A percentile compares a stretch with the other conserved stretches of the same genome.
Conservation (phyloP, 2,888 invertebrate species). For the Ceramica pisi region DNA sequence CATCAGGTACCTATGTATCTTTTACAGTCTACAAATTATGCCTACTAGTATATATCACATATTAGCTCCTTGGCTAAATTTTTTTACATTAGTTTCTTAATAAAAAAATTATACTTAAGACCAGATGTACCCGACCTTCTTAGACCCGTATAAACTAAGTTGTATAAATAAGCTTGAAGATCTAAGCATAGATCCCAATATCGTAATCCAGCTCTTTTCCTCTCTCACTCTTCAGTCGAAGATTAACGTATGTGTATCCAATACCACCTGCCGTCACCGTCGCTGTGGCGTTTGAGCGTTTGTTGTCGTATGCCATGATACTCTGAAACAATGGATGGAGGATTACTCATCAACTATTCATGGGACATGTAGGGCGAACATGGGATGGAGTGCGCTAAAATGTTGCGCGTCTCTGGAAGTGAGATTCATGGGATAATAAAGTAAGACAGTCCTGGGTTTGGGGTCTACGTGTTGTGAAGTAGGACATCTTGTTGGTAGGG, state of each 20-base stretch:
- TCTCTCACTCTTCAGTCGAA: constrained; percentile 72
- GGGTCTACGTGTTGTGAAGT: constrained; percentile 15
- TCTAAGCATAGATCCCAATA: constrained; percentile 60
- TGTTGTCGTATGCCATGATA: constrained; percentile 71
- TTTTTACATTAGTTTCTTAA: background rate
- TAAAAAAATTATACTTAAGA: background rate
- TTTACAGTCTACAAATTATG: background rate
- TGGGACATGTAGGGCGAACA: constrained; percentile 28
- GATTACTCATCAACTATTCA: constrained; percentile 58
- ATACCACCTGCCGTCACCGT: constrained; percentile 73
- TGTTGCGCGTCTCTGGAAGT: constrained; percentile 29
- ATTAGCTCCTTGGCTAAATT: too few species aligned
- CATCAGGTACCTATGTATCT: too few species aligned
- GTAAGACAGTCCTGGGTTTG: constrained; percentile 20
- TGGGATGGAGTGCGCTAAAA: constrained; percentile 30
- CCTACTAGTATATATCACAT: too few species aligned
- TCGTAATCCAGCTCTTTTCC: constrained; percentile 71
- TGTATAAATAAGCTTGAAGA: background rate
- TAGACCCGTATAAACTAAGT: background rate
- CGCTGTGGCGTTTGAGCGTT: constrained; percentile 68
- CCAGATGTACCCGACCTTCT: background rate
- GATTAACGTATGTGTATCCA: constrained; percentile 71
- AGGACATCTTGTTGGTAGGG: background rate
- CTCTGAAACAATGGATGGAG: constrained; percentile 69
- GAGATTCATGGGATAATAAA: constrained; percentile 53